Conservation (phyloP, 2,113 vertebrate genomes). For the Camelus bactrianus region DNA sequence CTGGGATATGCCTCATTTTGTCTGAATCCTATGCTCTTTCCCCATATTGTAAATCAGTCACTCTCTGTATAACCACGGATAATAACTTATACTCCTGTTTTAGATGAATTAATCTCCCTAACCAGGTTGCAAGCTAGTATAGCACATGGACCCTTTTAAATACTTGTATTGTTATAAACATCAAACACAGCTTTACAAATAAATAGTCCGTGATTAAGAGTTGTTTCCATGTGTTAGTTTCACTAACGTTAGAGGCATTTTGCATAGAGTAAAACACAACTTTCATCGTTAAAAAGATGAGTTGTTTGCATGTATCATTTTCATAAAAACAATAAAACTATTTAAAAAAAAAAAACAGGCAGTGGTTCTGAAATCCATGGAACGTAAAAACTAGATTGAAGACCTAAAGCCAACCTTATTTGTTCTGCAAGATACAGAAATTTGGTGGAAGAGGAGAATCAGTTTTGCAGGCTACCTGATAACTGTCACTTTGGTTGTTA, state of each 20-base stretch:
- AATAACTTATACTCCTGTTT: neutral
- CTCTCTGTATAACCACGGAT: neutral
- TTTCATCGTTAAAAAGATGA: slow-evolving; percentile 40
- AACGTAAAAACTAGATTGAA: slow-evolving; percentile 2
- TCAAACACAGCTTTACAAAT: neutral
- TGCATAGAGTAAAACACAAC: neutral
- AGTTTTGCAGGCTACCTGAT: neutral
- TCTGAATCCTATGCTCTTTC: neutral
- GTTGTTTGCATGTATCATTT: neutral
- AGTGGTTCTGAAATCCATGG: neutral
- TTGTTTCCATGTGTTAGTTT: slow-evolving; percentile 23
- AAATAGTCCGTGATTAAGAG: neutral
- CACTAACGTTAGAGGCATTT: neutral
- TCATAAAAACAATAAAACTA: neutral
- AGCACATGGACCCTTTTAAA: neutral
- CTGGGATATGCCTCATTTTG: neutral
- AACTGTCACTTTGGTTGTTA: neutral
- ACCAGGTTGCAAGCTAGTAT: neutral
- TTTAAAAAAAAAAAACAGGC: neutral
- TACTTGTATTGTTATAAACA: neutral
- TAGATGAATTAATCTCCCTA: neutral
- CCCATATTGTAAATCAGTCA: neutral
- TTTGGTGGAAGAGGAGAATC: neutral
- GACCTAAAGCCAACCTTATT: neutral
- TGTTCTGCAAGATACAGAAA: neutral